phyloP scores from a whole-genome alignment of 2,888 invertebrate species.

The Latheticus oryzae region DNA sequence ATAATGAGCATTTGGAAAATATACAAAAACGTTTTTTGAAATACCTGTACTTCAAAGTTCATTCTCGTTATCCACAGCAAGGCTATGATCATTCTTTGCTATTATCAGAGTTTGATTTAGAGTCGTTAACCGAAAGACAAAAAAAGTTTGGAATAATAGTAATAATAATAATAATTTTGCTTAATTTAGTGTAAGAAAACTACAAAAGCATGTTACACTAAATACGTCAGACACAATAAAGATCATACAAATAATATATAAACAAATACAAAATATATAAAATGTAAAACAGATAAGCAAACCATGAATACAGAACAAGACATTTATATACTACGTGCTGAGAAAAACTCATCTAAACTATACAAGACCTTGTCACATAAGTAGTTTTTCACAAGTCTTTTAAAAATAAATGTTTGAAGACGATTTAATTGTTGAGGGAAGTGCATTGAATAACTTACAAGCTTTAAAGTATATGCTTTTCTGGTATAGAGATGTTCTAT shows the following conservation, averaged over 20 bases:
- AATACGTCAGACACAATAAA: constrained; percentile 1
- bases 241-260: constrained; percentile 1
- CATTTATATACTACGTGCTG: background rate
- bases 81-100: too few species aligned
- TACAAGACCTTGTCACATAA: background rate
- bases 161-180: constrained; percentile 1
- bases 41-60: too few species aligned
- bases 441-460: constrained; percentile 3
- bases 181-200: background rate
- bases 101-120: too few species aligned
- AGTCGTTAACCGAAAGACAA: too few species aligned
- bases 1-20: too few species aligned
- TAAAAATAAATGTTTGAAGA: constrained; percentile 1
- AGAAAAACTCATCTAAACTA: constrained; percentile 3
- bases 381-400: constrained; percentile 1
- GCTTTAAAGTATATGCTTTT: constrained; percentile 2
- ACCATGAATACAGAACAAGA: background rate
- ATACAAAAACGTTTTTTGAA: too few species aligned
- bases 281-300: background rate
- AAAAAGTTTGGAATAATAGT: too few species aligned
- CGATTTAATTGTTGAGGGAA: background rate
- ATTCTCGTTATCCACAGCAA: too few species aligned
- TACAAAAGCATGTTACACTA: constrained; percentile 2
- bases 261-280: background rate
- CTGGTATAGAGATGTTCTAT: constrained; percentile 2